Conservation (phyloP, 2,888 invertebrate species). For the Petrolisthes manimaculis region DNA sequence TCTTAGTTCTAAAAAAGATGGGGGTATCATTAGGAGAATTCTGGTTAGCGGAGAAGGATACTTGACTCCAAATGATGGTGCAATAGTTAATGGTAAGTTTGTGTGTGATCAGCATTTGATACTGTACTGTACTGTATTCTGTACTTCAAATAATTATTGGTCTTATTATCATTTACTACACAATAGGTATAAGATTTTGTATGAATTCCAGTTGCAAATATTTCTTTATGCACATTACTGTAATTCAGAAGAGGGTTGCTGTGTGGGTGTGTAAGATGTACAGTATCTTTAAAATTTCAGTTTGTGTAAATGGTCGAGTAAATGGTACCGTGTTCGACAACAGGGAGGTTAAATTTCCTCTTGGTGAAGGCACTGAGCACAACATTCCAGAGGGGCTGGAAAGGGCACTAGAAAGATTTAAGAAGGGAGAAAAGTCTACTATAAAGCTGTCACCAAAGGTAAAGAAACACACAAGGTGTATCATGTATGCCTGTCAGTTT, state of each 20-base stretch:
- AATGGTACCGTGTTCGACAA: conserved; percentile 82
- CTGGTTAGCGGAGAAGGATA: conserved; percentile 80
- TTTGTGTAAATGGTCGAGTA: conserved; percentile 80
- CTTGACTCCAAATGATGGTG: conserved; percentile 84
- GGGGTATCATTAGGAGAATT: conserved; percentile 82
- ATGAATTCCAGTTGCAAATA: too few species aligned
- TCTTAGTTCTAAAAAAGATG: conserved; percentile 85
- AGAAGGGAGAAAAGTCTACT: conserved; percentile 82
- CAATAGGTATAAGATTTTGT: neutral
- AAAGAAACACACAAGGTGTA: neutral
- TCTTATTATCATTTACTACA: too few species aligned
- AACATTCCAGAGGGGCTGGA: conserved; percentile 87
- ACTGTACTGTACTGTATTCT: too few species aligned
- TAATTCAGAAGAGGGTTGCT: neutral
- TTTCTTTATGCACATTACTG: too few species aligned
- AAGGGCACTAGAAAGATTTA: conserved; percentile 83
- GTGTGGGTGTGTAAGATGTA: neutral
- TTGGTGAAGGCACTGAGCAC: conserved; percentile 86
- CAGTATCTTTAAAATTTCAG: conserved; percentile 72
- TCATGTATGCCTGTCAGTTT: too few species aligned
- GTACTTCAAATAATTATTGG: too few species aligned
- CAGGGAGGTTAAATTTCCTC: conserved; percentile 82
- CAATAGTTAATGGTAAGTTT: conserved; percentile 81
- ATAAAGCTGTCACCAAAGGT: conserved; percentile 77
- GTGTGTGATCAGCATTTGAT: too few species aligned